Conservation (phyloP, 1,140 invertebrate species). For the Adelges cooleyi region DNA sequence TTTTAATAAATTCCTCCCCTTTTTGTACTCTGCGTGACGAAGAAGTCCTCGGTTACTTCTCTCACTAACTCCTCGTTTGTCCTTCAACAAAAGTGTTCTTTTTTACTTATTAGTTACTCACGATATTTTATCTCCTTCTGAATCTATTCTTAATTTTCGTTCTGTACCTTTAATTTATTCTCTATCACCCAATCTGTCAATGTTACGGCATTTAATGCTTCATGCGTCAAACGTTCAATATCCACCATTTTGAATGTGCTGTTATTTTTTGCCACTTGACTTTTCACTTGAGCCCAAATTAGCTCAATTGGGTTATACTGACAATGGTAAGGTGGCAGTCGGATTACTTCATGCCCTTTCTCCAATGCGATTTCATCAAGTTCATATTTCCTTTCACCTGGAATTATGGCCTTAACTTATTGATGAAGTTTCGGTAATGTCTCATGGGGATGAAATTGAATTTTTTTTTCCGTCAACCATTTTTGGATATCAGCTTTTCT, state of each 20-base stretch:
- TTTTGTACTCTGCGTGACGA: too few species aligned
- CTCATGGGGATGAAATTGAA: not conserved
- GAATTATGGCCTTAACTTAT: not conserved
- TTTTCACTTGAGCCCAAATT: constrained; percentile 26
- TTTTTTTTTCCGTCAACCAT: constrained; percentile 25
- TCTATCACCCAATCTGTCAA: not conserved
- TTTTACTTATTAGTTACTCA: too few species aligned
- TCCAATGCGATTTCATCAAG: constrained; percentile 10
- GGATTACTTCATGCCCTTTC: constrained; percentile 23
- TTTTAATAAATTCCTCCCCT: too few species aligned
- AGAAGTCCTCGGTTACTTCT: too few species aligned
- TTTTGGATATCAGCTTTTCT: constrained; percentile 27
- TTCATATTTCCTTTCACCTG: not conserved
- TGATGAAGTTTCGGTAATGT: not conserved
- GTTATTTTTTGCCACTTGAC: constrained; percentile 18
- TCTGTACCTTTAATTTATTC: too few species aligned
- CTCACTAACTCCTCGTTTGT: too few species aligned
- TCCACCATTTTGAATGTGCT: not conserved
- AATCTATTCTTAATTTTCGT: too few species aligned
- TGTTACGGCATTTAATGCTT: not conserved
- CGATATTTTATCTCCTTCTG: too few species aligned
- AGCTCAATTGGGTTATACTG: too few species aligned
- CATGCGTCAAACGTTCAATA: not conserved
- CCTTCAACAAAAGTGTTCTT: too few species aligned
- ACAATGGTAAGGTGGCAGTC: constrained; percentile 26